Evolutionary conservation across 2,113 vertebrate genomes (phyloP).

Genomic region (Aix galericulata): DNA sequence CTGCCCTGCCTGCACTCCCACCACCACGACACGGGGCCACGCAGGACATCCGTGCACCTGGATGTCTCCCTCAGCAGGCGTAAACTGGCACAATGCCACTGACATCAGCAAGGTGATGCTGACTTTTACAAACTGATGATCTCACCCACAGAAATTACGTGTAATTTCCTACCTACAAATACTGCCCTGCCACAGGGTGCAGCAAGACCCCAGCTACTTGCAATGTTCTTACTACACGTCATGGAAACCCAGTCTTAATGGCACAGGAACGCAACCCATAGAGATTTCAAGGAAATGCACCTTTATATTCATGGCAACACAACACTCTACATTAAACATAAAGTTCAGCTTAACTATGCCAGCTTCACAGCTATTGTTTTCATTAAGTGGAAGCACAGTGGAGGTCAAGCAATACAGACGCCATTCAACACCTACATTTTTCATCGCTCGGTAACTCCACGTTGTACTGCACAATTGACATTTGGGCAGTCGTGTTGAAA

Average conservation of each 20-base stretch:
- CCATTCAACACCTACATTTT: not conserved
- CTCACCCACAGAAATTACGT: constrained; percentile 30
- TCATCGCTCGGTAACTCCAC: not conserved
- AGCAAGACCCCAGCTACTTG: not conserved
- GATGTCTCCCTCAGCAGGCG: constrained; percentile 6
- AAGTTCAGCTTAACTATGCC: not conserved
- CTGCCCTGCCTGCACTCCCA: constrained; percentile 4
- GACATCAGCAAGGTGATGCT: constrained; percentile 19
- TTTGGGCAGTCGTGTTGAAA: not conserved
- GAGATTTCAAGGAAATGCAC: not conserved
- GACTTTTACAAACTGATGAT: constrained; percentile 39
- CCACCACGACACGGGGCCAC: not conserved
- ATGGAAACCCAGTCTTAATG: not conserved
- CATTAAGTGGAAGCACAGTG: not conserved
- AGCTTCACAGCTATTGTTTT: constrained; percentile 9
- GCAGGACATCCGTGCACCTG: constrained; percentile 8
- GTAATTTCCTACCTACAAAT: constrained; percentile 2
- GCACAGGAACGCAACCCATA: not conserved
- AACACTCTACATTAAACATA: not conserved
- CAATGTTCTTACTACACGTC: not conserved
- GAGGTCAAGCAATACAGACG: constrained; percentile 12
- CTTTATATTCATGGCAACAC: not conserved
- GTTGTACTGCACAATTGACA: not conserved
- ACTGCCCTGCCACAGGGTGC: not conserved
- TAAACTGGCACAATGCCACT: constrained; percentile 14